These are phyloP conservation scores for Danio jaintianensis DNA, from an alignment of 2,797 vertebrate genomes.

Conservation along the genomic window DNA sequence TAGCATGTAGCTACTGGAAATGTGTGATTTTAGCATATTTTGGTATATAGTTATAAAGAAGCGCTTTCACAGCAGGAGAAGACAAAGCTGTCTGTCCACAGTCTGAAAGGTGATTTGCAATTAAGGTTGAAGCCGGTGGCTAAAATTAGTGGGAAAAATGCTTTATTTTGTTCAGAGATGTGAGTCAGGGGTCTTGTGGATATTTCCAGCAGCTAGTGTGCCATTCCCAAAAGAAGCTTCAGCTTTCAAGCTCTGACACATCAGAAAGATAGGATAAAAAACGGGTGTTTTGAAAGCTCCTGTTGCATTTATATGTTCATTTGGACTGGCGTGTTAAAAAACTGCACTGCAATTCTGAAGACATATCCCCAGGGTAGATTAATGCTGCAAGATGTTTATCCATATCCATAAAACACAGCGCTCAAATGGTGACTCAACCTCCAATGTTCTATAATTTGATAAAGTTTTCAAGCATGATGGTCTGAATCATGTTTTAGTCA, in stretches of 20 bases:
- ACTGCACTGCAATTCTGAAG: not conserved
- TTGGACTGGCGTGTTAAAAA: constrained; percentile 21
- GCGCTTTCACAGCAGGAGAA: constrained; percentile 8
- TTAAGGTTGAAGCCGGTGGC: not conserved
- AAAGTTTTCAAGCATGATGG: not conserved
- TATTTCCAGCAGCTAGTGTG: constrained; percentile 20
- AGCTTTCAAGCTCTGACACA: constrained; percentile 55
- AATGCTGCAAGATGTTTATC: constrained; percentile 8
- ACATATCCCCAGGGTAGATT: constrained; percentile 18
- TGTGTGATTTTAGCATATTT: constrained; percentile 37
- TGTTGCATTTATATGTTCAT: constrained; percentile 16
- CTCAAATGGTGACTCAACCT: not conserved
- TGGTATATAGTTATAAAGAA: constrained; percentile 8
- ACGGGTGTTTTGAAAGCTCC: constrained; percentile 16
- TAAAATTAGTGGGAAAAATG: not conserved
- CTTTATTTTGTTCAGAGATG: constrained; percentile 27
- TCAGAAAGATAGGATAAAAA: constrained; percentile 38
- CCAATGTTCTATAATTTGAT: not conserved
- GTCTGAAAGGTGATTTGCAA: constrained; percentile 23
- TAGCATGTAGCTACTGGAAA: not conserved
- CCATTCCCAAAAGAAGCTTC: constrained; percentile 26
- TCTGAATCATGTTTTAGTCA: not conserved
- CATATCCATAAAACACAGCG: not conserved
- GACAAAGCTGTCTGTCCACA: constrained; percentile 17
- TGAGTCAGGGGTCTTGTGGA: constrained; percentile 28